Evolutionary conservation across 2,888 invertebrate genomes (phyloP), one percentile per base, ranked within the genome.

Genomic region (Erebia ligea): DNA sequence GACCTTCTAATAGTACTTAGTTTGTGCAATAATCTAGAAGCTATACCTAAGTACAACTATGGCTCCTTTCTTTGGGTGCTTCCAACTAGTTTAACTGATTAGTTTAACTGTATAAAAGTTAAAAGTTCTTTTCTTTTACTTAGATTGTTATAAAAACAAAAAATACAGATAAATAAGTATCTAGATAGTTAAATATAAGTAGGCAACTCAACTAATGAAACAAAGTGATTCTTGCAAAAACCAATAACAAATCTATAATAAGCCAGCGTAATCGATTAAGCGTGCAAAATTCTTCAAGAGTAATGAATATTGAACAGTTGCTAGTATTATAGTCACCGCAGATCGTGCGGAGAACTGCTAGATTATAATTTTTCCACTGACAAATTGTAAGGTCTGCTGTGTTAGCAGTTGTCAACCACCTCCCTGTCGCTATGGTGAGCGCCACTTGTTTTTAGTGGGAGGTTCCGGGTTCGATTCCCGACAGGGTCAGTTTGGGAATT

Each of bases 231-330:
- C 34, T 54, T 40, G 56, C 15, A 58, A 65, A 65, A 69, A 69
- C 69, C 57, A 69, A 50, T 50, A 69, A 69, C 54, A 64, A 45
- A 40, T 34, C 19, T 68, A 15, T 40, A 42, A 66, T 66, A 52
- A 19, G 25, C 52, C 54, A 58, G 52, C 42, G 19, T 64, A 65
- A 70, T 66, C 40, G 45, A 70, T 61, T 70, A 56, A 62, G 56
- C 70, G 56, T 70, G 61, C 42, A 52, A 52, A 70, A 61, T 70
- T 25, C 45, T 67, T 58, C 3, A 58, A n/a, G 25, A 48, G 21
- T 58, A 67, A 62, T 48, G 62, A 48, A 62, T 62, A 62, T 62
- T 62, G 48, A 62, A 45, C 13, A 48, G 61, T n/a, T 34, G 15
- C 40, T 17, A 2, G 42, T 40, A 42, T 8, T 34, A 11, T 2